A percentile compares a stretch with the other conserved stretches of the same genome.
Conservation (phyloP, 2,113 vertebrate species). For the Boulengeromyrus knoepffleri region DNA sequence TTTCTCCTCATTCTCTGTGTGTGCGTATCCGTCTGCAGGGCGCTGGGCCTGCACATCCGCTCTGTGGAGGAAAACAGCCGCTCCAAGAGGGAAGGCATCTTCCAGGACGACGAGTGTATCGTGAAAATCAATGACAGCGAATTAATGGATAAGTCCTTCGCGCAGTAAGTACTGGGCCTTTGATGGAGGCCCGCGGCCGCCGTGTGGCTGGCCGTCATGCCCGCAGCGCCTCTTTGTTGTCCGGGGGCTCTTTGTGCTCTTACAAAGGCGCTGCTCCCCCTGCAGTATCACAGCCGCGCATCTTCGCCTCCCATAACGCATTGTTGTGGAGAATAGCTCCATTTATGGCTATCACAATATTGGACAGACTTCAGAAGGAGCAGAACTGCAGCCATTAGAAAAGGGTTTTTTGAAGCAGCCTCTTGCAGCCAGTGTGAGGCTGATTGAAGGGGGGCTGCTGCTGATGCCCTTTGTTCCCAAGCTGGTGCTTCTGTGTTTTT, state of each 20-base stretch:
- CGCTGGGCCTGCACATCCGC: constrained; percentile 84
- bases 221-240: neutral
- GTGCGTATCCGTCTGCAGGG: constrained; percentile 46
- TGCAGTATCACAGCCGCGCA: neutral
- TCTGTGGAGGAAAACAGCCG: constrained; percentile 82
- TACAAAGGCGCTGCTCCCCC: constrained; percentile 24
- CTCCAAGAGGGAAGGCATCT: constrained; percentile 74
- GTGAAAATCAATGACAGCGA: constrained; percentile 82
- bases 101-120: constrained; percentile 83
- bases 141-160: constrained; percentile 83
- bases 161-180: constrained; percentile 66
- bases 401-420: constrained; percentile 16
- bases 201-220: neutral
- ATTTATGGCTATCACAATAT: constrained; percentile 23
- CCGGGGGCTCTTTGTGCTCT: constrained; percentile 9
- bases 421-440: constrained; percentile 16
- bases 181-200: neutral
- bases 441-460: neutral
- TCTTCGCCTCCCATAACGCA: constrained; percentile 5
- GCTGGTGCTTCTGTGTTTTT: neutral
- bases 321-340: constrained; percentile 23
- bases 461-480: neutral
- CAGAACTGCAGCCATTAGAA: constrained; percentile 21
- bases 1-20: constrained; percentile 4
- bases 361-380: constrained; percentile 29